A percentile compares a stretch with the other conserved stretches of the same genome.
phyloP scores from a whole-genome alignment of 2,113 vertebrate genomes.

The Megaceryle torquata region DNA sequence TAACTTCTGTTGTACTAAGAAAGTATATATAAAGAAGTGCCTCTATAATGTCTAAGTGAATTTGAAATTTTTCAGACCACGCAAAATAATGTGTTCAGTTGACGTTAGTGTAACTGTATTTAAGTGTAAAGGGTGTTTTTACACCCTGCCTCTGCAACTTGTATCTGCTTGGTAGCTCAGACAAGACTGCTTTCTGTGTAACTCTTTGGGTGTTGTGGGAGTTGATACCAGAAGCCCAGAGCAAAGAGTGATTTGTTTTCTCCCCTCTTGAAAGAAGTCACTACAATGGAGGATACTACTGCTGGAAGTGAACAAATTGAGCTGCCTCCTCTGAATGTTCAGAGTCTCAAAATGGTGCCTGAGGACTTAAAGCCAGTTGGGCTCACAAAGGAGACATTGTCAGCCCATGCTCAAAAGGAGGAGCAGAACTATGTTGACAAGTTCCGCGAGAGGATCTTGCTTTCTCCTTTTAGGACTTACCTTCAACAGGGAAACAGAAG shows the following conservation, averaged over 20 bases:
- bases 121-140: background rate
- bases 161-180: background rate
- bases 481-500: constrained; percentile 79
- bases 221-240: background rate
- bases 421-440: constrained; percentile 87
- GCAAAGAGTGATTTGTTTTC: constrained; percentile 3
- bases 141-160: background rate
- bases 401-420: constrained; percentile 88
- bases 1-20: background rate
- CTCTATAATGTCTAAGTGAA: background rate
- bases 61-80: background rate
- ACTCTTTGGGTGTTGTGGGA: background rate
- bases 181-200: background rate
- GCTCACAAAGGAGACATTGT: constrained; percentile 84
- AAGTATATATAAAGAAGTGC: background rate
- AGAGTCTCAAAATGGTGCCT: background rate
- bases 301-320: constrained; percentile 78
- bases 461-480: constrained; percentile 82
- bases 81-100: background rate
- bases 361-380: constrained; percentile 76
- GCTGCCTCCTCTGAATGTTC: constrained; percentile 39
- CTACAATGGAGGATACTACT: constrained; percentile 75
- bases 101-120: background rate
- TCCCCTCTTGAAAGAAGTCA: constrained; percentile 73
- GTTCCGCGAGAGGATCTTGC: constrained; percentile 81